phyloP scores from a whole-genome alignment of 2,113 vertebrate species.

The Heptranchias perlo region DNA sequence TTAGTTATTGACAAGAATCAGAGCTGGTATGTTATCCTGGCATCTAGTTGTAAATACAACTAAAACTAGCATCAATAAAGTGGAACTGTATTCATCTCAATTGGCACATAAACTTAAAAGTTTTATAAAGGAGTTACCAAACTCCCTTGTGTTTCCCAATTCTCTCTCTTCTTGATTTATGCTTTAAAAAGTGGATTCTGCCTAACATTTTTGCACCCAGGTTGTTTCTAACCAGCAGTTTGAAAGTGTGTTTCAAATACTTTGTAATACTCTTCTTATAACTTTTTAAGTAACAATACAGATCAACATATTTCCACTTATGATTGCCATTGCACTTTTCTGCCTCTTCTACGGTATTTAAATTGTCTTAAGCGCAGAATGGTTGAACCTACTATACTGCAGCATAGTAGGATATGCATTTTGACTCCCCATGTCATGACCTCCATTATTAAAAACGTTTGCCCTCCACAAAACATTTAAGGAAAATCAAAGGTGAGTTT shows the following conservation, averaged over 20 bases:
- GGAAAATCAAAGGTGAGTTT: not conserved
- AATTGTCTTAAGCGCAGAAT: not conserved
- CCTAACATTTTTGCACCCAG: not conserved
- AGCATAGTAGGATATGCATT: not conserved
- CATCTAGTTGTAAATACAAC: no score
- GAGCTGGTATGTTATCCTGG: no score
- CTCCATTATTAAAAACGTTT: not conserved
- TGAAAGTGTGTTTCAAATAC: not conserved
- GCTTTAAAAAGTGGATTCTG: not conserved
- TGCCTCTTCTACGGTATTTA: not conserved
- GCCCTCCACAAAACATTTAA: not conserved
- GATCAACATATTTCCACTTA: not conserved
- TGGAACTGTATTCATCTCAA: no score
- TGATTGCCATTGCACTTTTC: not conserved
- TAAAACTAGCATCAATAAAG: no score
- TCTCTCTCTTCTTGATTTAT: not conserved
- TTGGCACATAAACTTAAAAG: no score
- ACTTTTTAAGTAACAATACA: not conserved
- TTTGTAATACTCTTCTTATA: not conserved
- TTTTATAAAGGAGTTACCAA: no score
- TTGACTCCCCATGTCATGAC: not conserved
- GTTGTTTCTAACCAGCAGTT: not conserved
- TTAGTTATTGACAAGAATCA: no score
- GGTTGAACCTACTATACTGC: not conserved
- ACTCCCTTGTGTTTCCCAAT: not conserved